phyloP scores from a whole-genome alignment of 2,113 vertebrate genomes.

The Dasyornis broadbenti region DNA sequence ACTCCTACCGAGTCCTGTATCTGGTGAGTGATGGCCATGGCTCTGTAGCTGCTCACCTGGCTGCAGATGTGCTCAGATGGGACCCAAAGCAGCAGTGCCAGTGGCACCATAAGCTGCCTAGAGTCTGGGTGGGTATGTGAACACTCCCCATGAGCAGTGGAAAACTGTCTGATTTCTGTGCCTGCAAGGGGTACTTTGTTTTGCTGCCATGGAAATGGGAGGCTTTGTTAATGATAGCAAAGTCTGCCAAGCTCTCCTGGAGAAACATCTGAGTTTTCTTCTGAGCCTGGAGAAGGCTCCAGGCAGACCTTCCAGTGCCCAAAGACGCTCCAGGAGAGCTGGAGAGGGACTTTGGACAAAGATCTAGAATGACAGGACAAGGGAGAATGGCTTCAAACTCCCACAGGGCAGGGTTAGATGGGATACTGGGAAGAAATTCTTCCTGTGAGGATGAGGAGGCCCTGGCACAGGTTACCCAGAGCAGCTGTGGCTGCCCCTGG shows the following conservation, averaged over 20 bases:
- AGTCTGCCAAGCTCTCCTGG: background rate
- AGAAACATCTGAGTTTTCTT: background rate
- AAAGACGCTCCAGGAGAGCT: background rate
- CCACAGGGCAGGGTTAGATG: background rate
- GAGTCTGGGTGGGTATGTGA: background rate
- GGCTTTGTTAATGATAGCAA: background rate
- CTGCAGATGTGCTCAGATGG: background rate
- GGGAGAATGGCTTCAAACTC: background rate
- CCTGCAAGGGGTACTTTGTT: background rate
- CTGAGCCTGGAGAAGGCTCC: background rate
- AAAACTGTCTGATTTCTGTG: background rate
- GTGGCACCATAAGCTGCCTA: background rate
- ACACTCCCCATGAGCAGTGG: background rate
- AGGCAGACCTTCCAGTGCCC: background rate
- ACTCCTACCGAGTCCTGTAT: conserved; percentile 95
- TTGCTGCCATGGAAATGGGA: conserved; percentile 8
- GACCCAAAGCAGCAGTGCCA: background rate
- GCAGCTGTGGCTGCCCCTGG: background rate
- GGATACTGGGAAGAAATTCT: background rate
- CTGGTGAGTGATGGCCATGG: conserved; percentile 73
- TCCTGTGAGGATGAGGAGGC: background rate
- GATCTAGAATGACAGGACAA: background rate
- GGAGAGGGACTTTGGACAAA: background rate
- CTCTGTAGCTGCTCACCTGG: background rate
- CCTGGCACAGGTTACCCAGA: background rate